These are phyloP conservation scores for Triops cancriformis DNA, from an alignment of 1,140 invertebrate species.

Conservation along the genomic window DNA sequence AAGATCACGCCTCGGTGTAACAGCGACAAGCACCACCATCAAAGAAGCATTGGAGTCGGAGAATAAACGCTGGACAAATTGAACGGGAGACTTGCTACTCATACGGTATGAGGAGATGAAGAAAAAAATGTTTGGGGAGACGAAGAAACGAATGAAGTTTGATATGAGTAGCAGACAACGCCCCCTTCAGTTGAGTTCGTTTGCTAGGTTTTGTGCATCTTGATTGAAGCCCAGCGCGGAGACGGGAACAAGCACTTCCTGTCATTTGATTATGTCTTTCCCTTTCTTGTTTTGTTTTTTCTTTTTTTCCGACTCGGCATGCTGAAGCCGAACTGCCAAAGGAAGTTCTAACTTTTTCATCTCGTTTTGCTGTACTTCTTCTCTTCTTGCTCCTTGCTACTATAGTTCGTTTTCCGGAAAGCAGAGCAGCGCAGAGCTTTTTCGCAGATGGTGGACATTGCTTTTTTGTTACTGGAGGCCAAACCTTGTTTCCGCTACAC, in stretches of 20 bases:
- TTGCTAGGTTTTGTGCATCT: neutral
- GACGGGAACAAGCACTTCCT: neutral
- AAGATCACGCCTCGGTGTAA: too few relatives aligned
- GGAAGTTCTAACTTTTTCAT: neutral
- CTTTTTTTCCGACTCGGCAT: neutral
- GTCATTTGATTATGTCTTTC: conserved; percentile 2
- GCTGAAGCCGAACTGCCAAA: neutral
- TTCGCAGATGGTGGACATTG: neutral
- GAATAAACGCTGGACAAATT: too few relatives aligned
- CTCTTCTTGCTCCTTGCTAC: neutral
- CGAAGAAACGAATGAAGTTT: neutral
- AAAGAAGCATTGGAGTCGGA: too few relatives aligned
- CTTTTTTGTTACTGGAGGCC: neutral
- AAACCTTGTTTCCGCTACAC: neutral
- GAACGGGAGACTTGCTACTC: too few relatives aligned
- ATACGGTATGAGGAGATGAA: neutral
- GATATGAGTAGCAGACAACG: neutral
- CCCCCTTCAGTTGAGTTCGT: neutral
- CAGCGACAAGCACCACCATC: too few relatives aligned
- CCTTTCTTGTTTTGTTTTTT: neutral
- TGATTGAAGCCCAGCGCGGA: neutral
- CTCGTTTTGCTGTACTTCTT: neutral
- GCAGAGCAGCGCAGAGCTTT: neutral
- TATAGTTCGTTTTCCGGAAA: too few relatives aligned
- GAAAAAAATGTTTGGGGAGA: neutral